These are phyloP conservation scores for Chamaetylas fuelleborni DNA, from an alignment of 2,113 vertebrate genomes.

Conservation along the genomic window DNA sequence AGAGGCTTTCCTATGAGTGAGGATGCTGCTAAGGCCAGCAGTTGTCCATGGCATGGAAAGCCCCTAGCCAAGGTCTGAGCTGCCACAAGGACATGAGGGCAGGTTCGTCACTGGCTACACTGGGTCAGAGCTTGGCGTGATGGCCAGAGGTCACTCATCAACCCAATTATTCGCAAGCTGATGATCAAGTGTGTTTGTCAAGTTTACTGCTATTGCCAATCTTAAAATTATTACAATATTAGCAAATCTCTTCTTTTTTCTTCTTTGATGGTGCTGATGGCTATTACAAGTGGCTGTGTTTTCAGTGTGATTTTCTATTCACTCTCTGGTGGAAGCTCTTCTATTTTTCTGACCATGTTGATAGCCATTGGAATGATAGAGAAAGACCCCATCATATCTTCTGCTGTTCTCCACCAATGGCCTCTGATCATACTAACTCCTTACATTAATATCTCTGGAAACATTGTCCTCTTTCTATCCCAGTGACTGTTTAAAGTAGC, in stretches of 20 bases:
- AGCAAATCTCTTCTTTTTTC: not conserved
- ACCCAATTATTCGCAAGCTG: not conserved
- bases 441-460: not conserved
- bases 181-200: not conserved
- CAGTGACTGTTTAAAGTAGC: not conserved
- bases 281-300: not conserved
- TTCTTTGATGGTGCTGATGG: not conserved
- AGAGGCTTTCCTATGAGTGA: not conserved
- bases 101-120: not conserved
- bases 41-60: not conserved
- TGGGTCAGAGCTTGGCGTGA: not conserved
- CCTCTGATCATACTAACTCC: not conserved
- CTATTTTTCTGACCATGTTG: not conserved
- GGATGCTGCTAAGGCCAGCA: not conserved
- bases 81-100: not conserved
- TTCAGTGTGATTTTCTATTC: not conserved
- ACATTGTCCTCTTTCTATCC: not conserved
- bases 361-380: not conserved
- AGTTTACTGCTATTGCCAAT: not conserved
- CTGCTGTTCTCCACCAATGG: not conserved
- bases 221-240: not conserved
- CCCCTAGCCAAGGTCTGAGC: fast-evolving
- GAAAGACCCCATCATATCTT: not conserved
- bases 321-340: not conserved
- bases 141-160: fast-evolving